phyloP scores from a whole-genome alignment of 2,888 invertebrate genomes.

The Cordilura impudica region DNA sequence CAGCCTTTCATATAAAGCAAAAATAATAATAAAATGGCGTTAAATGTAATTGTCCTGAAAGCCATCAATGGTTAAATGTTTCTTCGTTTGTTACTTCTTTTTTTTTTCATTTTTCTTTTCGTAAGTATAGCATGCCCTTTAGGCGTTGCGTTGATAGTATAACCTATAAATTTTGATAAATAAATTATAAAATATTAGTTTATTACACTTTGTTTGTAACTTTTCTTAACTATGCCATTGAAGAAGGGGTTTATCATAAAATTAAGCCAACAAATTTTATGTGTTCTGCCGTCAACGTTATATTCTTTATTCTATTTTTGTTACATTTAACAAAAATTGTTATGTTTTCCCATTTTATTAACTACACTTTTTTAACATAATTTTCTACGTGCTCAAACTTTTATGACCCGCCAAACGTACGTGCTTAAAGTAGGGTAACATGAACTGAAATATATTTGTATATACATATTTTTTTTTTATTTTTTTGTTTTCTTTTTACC shows the following conservation, averaged over 20 bases:
- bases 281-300: constrained; percentile 1
- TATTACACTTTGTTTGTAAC: background rate
- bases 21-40: constrained; percentile 48
- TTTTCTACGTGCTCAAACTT: constrained; percentile 62
- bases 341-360: constrained; percentile 46
- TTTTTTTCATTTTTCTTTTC: background rate
- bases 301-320: background rate
- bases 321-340: no score
- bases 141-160: constrained; percentile 19
- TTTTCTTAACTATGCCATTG: background rate
- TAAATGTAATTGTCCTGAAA: constrained; percentile 62
- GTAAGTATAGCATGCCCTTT: background rate
- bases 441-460: no score
- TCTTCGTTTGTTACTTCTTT: background rate
- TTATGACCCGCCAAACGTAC: constrained; percentile 55
- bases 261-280: constrained; percentile 60
- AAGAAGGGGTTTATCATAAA: constrained; percentile 19
- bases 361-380: constrained; percentile 50
- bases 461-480: no score
- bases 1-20: constrained; percentile 1
- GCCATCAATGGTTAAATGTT: constrained; percentile 26
- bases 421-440: constrained; percentile 48
- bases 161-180: constrained; percentile 40
- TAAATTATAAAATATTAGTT: constrained; percentile 42
- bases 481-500: background rate